Percentiles rank a stretch among this genome's conserved stretches.
Evolutionary conservation across 2,113 vertebrate species (phyloP).

Genomic region (Actenoides lindsayi): DNA sequence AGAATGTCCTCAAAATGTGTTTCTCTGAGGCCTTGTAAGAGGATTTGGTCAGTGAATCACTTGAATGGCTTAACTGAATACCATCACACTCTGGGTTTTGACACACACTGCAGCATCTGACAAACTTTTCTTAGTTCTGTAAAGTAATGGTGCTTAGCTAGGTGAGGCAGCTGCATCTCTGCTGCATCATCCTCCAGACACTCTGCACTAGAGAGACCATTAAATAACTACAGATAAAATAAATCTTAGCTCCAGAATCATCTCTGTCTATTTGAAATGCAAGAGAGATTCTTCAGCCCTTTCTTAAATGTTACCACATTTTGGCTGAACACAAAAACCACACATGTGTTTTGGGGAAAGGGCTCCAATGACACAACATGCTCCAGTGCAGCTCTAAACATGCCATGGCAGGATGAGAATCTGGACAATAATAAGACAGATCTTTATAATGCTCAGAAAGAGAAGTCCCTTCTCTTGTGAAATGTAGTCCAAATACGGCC

Average conservation of each 20-base stretch:
- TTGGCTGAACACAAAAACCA: neutral
- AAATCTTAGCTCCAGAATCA: neutral
- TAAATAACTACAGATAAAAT: neutral
- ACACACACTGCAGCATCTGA: neutral
- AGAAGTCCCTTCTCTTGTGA: neutral
- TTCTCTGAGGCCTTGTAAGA: neutral
- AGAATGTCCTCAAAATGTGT: neutral
- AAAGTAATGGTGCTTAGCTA: neutral
- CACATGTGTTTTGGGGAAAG: neutral
- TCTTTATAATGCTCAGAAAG: neutral
- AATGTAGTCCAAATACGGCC: neutral
- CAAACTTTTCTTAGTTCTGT: neutral
- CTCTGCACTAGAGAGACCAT: neutral
- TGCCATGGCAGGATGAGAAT: neutral
- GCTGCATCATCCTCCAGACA: slow-evolving; percentile 21
- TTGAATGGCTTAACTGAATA: neutral
- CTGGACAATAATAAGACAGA: neutral
- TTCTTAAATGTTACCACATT: neutral
- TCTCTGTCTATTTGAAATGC: neutral
- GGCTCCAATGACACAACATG: neutral
- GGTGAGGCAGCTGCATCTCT: neutral
- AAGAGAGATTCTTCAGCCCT: neutral
- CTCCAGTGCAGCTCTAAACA: neutral
- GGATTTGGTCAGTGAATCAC: neutral
- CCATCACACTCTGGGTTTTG: neutral